These are phyloP conservation scores for Drosophila infuscata DNA, from an alignment of 2,888 invertebrate species.

Conservation along the genomic window DNA sequence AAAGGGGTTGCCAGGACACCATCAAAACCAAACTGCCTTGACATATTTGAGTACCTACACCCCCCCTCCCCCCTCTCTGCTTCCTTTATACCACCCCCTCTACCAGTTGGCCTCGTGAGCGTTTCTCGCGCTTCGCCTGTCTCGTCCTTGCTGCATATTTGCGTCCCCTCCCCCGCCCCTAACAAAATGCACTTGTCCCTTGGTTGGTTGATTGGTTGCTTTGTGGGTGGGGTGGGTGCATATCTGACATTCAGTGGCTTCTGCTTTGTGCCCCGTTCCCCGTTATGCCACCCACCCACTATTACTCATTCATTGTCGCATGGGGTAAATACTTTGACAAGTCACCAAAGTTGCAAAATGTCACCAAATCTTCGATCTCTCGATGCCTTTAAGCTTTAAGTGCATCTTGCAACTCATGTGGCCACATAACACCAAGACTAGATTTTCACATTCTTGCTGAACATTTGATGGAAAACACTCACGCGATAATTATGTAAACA, in stretches of 20 bases:
- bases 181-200: not conserved
- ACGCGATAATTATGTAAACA: not conserved
- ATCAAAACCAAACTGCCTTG: not conserved
- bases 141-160: not conserved
- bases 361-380: not conserved
- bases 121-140: not conserved
- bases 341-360: not conserved
- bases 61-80: accelerated
- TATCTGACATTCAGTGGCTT: not conserved
- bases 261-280: not conserved
- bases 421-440: not conserved
- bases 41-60: constrained; percentile 2
- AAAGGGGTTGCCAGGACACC: constrained; percentile 1
- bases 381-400: not conserved
- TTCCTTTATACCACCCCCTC: not conserved
- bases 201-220: not conserved
- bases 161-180: too few relatives aligned
- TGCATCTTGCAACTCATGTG: not conserved
- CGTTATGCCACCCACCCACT: not conserved
- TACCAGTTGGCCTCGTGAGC: not conserved
- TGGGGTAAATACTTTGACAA: not conserved
- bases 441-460: not conserved
- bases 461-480: not conserved
- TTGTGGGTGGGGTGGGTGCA: not conserved
- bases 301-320: not conserved